Conservation (phyloP, 2,797 vertebrate species). For the Sebastes flavidus region DNA sequence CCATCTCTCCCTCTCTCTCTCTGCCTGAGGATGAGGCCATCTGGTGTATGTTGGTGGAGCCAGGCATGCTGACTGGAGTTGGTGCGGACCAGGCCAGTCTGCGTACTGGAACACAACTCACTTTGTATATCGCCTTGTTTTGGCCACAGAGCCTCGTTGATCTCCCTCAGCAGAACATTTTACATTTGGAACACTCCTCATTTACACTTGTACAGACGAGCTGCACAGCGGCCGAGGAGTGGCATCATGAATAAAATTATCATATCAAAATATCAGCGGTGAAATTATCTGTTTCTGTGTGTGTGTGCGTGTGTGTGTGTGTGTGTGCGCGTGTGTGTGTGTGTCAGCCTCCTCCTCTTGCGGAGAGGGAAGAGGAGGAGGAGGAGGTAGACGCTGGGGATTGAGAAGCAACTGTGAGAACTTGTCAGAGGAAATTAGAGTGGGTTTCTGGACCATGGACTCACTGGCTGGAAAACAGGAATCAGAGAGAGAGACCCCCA, state of each 20-base stretch:
- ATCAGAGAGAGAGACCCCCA: conserved; percentile 52
- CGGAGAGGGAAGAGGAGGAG: neutral
- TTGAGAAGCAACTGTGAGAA: conserved; percentile 69
- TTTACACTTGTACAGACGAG: conserved; percentile 68
- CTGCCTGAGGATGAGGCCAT: conserved; percentile 69
- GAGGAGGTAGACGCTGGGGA: conserved; percentile 48
- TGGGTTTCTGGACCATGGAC: conserved; percentile 52
- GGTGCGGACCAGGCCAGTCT: conserved; percentile 54
- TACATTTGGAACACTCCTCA: conserved; percentile 65
- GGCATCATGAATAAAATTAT: conserved; percentile 74
- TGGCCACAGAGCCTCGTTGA: conserved; percentile 48
- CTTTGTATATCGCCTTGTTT: conserved; percentile 64
- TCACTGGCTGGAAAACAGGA: conserved; percentile 61
- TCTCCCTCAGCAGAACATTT: conserved; percentile 62
- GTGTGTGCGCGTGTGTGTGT: neutral
- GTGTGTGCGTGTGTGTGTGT: neutral
- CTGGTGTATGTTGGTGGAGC: conserved; percentile 69
- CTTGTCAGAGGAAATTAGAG: conserved; percentile 70
- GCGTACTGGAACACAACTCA: conserved; percentile 59
- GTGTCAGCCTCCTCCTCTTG: conserved; percentile 9
- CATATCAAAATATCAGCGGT: conserved; percentile 62
- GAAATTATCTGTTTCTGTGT: conserved; percentile 46
- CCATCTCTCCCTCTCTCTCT: neutral
- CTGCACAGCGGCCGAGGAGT: conserved; percentile 47
- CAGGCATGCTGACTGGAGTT: conserved; percentile 64